Percentiles rank a stretch among this genome's conserved stretches.
These are phyloP conservation scores for Gastracanthus pulcherrimus DNA, from an alignment of 2,888 invertebrate genomes.

Conservation along the genomic window DNA sequence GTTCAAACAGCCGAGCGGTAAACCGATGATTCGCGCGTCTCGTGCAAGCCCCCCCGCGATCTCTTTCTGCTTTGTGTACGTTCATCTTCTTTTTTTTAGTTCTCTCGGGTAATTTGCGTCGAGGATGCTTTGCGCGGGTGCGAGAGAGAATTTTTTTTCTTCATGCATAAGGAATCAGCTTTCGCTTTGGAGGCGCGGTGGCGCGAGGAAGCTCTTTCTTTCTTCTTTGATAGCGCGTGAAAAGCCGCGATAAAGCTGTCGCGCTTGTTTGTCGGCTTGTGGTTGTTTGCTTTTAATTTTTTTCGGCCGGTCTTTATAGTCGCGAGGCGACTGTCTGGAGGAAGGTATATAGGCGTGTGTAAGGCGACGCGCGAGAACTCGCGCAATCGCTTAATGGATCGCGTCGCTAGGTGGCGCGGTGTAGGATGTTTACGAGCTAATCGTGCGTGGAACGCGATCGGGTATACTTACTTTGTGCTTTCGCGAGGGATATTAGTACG, in stretches of 20 bases:
- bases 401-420: too few species aligned
- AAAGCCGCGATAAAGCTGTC: conserved; percentile 12
- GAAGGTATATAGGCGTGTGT: too few species aligned
- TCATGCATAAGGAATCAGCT: conserved; percentile 41
- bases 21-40: neutral
- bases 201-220: neutral
- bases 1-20: conserved; percentile 9
- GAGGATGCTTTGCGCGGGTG: neutral
- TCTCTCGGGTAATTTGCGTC: too few species aligned
- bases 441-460: too few species aligned
- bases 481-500: too few species aligned
- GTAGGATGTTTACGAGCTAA: too few species aligned
- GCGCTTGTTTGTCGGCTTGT: conserved; percentile 15
- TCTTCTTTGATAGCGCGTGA: neutral
- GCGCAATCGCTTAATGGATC: too few species aligned
- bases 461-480: too few species aligned
- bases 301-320: too few species aligned
- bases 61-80: neutral
- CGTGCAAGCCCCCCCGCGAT: neutral
- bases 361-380: too few species aligned
- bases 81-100: neutral
- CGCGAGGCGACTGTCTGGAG: too few species aligned
- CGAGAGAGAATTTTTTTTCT: neutral
- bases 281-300: conserved; percentile 52
- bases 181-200: conserved; percentile 12